Base-by-base conservation (phyloP, 2,113 vertebrate genomes). In the Prunella fulvescens region DNA sequence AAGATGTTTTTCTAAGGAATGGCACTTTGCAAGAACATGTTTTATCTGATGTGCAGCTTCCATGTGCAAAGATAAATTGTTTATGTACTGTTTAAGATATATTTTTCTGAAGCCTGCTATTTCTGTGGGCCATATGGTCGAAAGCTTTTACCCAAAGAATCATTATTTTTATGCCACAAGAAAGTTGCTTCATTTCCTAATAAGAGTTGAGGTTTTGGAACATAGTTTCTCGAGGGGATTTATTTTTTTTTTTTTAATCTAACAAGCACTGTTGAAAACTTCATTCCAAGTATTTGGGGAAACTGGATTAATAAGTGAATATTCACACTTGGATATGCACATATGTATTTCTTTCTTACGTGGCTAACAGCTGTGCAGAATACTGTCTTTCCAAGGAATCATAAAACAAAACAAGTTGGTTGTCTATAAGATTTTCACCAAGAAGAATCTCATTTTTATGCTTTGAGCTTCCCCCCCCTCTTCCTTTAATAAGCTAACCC, bases 321-420 rank as follows among this genome's bases (percentile, higher is more conserved):
- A 91, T 76, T 94, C 84, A 90, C 60, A 57, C 66, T 95, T 86
- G 71, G 82, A 86, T 66, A 62, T 50, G 45, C 40, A 92, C 82
- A 83, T n/a, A 67, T 47, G 61, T 86, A 88, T 88, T 94, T 86
- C 82, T 82, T 47, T 88, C 70, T 95, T 92, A 95, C 13, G 16
- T 93, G 84, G 71, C 81, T 80, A 88, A 88, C 94, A 96, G 92
- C 93, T 96, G 90, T 81, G 51, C 60, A 86, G 60, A 82, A 31
- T 24, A 65, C 61, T 77, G n/a, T 65, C 79, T 73, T 92, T 92
- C 74, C 70, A 90, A 84, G 39, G 86, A 92, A 88, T 69, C 56
- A 31, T 58, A 92, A 82, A 65, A 79, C 56, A 54, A 54, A 94
- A 73, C 71, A 94, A 96, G 50, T 77, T 57, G 12, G 31, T 70